Evolutionary conservation across 2,888 invertebrate species (phyloP), one percentile per base, ranked within the genome.

Genomic region (Heteromyza rotundicornis): DNA sequence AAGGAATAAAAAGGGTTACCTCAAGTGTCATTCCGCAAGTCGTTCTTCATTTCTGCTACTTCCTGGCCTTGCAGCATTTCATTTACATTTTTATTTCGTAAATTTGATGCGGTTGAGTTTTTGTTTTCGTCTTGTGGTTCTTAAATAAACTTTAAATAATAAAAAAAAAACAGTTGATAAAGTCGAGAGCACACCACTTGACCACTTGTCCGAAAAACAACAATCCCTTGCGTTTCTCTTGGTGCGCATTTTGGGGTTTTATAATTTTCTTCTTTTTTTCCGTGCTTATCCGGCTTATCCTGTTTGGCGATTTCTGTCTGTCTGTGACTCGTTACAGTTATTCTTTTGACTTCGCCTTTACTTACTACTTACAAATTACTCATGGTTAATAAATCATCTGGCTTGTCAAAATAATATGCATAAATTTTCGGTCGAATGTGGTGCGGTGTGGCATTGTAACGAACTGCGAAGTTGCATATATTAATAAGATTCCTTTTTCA

Each of bases 301-400:
- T 47, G 47, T 47, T 57, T 36, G 19, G 55, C 55, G n/a, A n/a
- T n/a, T n/a, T n/a, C n/a, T n/a, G 12, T 49, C 27, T 32, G 20
- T 17, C 47, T 52, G 60, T 51, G 56, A 52, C 49, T 60, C 49
- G 24, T 67, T 59, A 63, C 58, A 60, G 56, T 64, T 66, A 61
- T n/a, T 7, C 14, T 40, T 40, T 40, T 7, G 10, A 40, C n/a
- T n/a, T 40, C 27, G 40, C 16, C 17, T 57, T 57, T n/a, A 8
- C 32, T 61, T 51, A 51, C 50, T 64, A 65, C 71, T 70, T 69
- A 72, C 76, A 80, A 79, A 80, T 80, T 80, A 81, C 80, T 77
- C 75, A 81, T 77, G 81, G 81, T 77, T 75, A 81, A 82, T 82
- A 82, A 82, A 82, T 82, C 81, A 82, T 79, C 75, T 71, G 67